Evolutionary conservation across 2,888 invertebrate species (phyloP).

Genomic region (Drosophila hamatofila): DNA sequence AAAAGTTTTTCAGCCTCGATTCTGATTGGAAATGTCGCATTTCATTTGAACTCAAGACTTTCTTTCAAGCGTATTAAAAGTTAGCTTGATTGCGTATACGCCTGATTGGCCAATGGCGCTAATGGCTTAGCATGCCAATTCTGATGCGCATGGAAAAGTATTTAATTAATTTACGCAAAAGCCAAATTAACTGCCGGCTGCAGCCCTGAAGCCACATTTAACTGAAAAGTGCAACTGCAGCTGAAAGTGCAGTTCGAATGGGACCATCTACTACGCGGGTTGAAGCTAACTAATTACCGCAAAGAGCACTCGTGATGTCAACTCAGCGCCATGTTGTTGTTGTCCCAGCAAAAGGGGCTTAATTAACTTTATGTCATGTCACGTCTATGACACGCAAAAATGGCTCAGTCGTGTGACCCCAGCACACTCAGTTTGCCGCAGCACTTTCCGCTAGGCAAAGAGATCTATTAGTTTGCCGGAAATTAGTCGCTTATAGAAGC

Average conservation of each 20-base stretch:
- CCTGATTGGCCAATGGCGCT: constrained; percentile 25
- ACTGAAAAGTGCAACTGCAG: constrained; percentile 14
- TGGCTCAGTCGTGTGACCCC: constrained; percentile 16
- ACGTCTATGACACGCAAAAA: constrained; percentile 35
- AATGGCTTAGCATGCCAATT: constrained; percentile 19
- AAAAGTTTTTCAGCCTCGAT: constrained; percentile 1
- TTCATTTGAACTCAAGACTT: constrained; percentile 14
- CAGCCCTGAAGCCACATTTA: constrained; percentile 11
- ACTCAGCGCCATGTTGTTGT: constrained; percentile 29
- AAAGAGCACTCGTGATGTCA: constrained; percentile 25
- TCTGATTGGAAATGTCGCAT: not conserved
- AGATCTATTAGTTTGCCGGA: constrained; percentile 58
- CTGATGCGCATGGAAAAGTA: constrained; percentile 27
- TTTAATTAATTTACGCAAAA: constrained; percentile 46
- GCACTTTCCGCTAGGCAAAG: constrained; percentile 1
- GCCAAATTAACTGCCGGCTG: constrained; percentile 39
- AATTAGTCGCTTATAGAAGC: constrained; percentile 58
- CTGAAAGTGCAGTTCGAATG: constrained; percentile 9
- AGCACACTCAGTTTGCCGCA: not conserved
- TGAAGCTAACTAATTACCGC: constrained; percentile 38
- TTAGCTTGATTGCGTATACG: constrained; percentile 61
- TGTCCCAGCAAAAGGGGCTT: constrained; percentile 17
- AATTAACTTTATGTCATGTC: constrained; percentile 46
- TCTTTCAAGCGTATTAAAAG: constrained; percentile 18
- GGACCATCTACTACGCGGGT: not conserved